A percentile compares a stretch with the other conserved stretches of the same genome.
phyloP scores from a whole-genome alignment of 2,797 vertebrate genomes.

The Xyrichtys novacula region DNA sequence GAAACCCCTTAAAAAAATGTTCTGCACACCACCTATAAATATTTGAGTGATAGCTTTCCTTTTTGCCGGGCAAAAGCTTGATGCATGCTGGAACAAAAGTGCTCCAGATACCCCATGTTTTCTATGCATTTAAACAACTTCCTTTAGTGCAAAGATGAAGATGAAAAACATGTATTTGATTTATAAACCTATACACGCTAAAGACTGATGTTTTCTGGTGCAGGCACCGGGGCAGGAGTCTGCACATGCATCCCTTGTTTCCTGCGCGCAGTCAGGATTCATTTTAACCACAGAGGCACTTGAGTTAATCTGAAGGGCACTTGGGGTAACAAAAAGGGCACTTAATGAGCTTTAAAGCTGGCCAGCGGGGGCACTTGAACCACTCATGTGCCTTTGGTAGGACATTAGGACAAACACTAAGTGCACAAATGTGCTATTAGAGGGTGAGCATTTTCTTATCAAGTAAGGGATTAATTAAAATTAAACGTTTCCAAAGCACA shows the following conservation, averaged over 20 bases:
- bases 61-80: too few relatives aligned
- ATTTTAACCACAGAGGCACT: conserved; percentile 26
- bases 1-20: too few relatives aligned
- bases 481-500: neutral
- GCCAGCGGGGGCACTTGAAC: conserved; percentile 26
- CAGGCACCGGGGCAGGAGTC: neutral
- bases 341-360: conserved; percentile 38
- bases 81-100: too few relatives aligned
- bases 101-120: too few relatives aligned
- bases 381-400: conserved; percentile 34
- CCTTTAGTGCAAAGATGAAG: neutral
- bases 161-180: too few relatives aligned
- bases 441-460: neutral
- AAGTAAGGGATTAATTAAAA: conserved; percentile 2
- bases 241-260: neutral
- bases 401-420: conserved; percentile 36
- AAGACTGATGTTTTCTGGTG: neutral
- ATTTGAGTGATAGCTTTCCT: too few relatives aligned
- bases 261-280: conserved; percentile 6
- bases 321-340: conserved; percentile 19
- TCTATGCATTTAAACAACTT: too few relatives aligned
- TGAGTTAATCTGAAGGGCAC: conserved; percentile 25
- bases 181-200: neutral
- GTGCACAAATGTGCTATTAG: conserved; percentile 21
- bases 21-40: too few relatives aligned